Evolutionary conservation across 35 echinoderm and acorn worm genomes (phyloP).

Genomic region (Apostichopus californicus): DNA sequence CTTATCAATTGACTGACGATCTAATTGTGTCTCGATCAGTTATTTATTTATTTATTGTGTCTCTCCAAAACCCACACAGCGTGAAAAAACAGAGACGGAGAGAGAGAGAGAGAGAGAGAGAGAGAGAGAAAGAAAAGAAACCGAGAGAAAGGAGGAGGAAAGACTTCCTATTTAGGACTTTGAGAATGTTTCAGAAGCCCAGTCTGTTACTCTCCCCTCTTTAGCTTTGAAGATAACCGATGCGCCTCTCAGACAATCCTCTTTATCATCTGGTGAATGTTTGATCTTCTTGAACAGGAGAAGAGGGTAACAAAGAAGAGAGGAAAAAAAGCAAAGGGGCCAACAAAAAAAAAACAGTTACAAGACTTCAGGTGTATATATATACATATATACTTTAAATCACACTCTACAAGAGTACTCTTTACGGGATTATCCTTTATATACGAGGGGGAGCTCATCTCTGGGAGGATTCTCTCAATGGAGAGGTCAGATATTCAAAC

Average conservation of each 20-base stretch:
- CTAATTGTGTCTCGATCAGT: too few relatives aligned
- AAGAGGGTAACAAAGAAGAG: not conserved
- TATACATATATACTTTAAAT: not conserved
- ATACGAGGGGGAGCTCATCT: not conserved
- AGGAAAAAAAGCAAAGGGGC: not conserved
- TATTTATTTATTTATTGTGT: too few relatives aligned
- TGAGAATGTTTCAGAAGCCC: not conserved
- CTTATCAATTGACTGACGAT: too few relatives aligned
- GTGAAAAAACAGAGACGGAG: too few relatives aligned
- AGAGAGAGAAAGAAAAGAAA: too few relatives aligned
- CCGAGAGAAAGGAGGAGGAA: not conserved
- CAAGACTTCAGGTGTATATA: not conserved
- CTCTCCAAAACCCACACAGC: too few relatives aligned
- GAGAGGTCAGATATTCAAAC: constrained; percentile 29
- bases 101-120: too few relatives aligned
- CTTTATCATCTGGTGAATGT: not conserved
- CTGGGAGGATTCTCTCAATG: not conserved
- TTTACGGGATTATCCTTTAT: constrained; percentile 6
- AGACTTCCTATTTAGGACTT: not conserved
- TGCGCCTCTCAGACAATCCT: not conserved
- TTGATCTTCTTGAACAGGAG: not conserved
- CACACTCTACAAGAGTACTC: not conserved
- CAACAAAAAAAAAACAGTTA: not conserved
- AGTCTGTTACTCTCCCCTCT: not conserved
- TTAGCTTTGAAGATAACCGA: constrained; percentile 33